A percentile compares a stretch with the other conserved stretches of the same genome.
Conservation (phyloP, 2,888 invertebrate genomes). For the Hanleya hanleyi region DNA sequence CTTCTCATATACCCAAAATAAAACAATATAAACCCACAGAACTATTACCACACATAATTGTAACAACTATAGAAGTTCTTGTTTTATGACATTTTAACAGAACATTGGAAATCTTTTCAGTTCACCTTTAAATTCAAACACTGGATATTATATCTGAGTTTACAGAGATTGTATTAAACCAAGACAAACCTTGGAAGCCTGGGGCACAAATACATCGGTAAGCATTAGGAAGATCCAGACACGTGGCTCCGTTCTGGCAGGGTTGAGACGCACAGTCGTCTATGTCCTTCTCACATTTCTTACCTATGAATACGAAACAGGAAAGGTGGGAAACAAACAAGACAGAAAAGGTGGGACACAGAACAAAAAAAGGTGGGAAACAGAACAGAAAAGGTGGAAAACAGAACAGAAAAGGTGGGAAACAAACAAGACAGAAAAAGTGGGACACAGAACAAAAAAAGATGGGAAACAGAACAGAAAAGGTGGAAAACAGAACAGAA, state of each 20-base stretch:
- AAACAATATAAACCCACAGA: too few species aligned
- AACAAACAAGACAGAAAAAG: neutral
- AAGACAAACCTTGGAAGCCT: slow-evolving; percentile 50
- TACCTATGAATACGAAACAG: slow-evolving; percentile 74
- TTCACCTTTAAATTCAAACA: too few species aligned
- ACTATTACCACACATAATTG: too few species aligned
- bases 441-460: neutral
- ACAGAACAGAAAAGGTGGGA: neutral
- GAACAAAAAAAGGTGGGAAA: neutral
- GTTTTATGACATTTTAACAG: too few species aligned
- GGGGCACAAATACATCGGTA: slow-evolving; percentile 45
- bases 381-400: neutral
- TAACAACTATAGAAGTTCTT: too few species aligned
- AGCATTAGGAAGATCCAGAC: slow-evolving; percentile 59
- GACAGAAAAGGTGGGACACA: neutral
- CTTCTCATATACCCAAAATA: too few species aligned
- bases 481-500: too few species aligned
- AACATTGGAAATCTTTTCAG: too few species aligned
- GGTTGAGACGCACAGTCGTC: slow-evolving; percentile 52
- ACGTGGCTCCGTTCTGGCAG: slow-evolving; percentile 55
- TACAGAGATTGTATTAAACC: too few species aligned
- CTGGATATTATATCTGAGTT: too few species aligned
- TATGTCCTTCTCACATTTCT: slow-evolving; percentile 53
- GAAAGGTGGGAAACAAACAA: neutral
- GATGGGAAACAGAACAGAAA: neutral